A percentile compares a stretch with the other conserved stretches of the same genome.
These are phyloP conservation scores for Paralichthys olivaceus DNA, from an alignment of 2,113 vertebrate species.

Conservation along the genomic window DNA sequence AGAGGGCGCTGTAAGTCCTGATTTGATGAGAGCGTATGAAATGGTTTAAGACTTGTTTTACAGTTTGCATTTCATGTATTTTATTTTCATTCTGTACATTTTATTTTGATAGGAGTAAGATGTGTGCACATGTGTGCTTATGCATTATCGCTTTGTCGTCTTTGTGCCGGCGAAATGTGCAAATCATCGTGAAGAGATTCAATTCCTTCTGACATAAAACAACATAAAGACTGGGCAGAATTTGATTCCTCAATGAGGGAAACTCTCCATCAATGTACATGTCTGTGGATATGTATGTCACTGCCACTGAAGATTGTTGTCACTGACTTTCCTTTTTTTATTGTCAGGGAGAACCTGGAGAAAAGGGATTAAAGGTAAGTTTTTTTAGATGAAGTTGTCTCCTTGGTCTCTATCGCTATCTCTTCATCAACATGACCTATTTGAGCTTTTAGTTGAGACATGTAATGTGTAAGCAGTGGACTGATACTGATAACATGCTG, in stretches of 20 bases:
- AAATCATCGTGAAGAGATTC: too few relatives aligned
- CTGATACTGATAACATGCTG: too few relatives aligned
- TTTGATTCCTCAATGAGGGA: not conserved
- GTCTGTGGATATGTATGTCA: not conserved
- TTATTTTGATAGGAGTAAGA: not conserved
- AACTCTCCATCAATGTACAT: too few relatives aligned
- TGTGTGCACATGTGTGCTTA: not conserved
- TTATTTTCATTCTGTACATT: not conserved
- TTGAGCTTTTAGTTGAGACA: too few relatives aligned
- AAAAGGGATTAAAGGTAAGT: slow-evolving; percentile 87
- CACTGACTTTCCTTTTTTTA: slow-evolving; percentile 36
- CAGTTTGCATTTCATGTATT: not conserved
- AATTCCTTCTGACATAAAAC: not conserved
- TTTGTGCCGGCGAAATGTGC: too few relatives aligned
- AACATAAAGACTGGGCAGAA: not conserved
- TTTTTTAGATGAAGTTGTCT: too few relatives aligned
- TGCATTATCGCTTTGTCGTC: not conserved
- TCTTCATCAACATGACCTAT: too few relatives aligned
- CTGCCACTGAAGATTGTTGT: not conserved
- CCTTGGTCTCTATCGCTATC: too few relatives aligned
- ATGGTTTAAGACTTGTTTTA: not conserved
- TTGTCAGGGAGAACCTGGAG: slow-evolving; percentile 87
- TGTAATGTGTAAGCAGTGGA: too few relatives aligned
- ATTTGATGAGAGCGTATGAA: not conserved
- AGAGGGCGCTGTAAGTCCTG: slow-evolving; percentile 34